A percentile compares a stretch with the other conserved stretches of the same genome.
phyloP scores from a whole-genome alignment of 2,797 vertebrate species.

The Natrix natrix region DNA sequence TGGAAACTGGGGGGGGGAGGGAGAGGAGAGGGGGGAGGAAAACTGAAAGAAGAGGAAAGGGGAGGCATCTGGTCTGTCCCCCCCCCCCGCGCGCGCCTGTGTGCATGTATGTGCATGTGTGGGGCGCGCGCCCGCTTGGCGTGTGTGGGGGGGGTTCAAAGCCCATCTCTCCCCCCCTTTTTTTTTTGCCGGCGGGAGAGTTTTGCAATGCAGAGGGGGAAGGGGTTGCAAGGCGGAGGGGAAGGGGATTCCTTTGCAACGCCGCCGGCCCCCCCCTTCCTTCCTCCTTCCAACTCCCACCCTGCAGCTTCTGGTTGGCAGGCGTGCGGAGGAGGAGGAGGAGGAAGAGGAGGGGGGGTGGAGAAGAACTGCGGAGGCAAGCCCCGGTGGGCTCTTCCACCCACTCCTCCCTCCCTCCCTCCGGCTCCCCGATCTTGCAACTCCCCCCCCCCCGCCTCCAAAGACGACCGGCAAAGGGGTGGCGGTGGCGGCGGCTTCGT shows the following conservation, averaged over 20 bases:
- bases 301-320: not conserved
- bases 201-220: too few relatives aligned
- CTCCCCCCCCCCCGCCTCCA: too few relatives aligned
- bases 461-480: not conserved
- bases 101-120: too few relatives aligned
- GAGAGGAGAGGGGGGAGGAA: accelerated
- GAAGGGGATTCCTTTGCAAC: not conserved
- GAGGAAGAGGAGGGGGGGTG: not conserved
- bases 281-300: not conserved
- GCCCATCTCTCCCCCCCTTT: too few relatives aligned
- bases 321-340: not conserved
- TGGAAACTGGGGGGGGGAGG: not conserved
- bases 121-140: too few relatives aligned
- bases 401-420: not conserved
- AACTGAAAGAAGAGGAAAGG: too few relatives aligned
- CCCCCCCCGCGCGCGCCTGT: too few relatives aligned
- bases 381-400: not conserved
- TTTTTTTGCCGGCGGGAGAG: not conserved
- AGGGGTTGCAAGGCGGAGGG: not conserved
- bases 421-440: not conserved
- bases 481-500: not conserved
- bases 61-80: too few relatives aligned
- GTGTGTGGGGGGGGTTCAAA: not conserved
- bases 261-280: not conserved
- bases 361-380: not conserved